These are phyloP conservation scores for Siphlonurus alternatus DNA, from an alignment of 2,888 invertebrate genomes.

Conservation along the genomic window DNA sequence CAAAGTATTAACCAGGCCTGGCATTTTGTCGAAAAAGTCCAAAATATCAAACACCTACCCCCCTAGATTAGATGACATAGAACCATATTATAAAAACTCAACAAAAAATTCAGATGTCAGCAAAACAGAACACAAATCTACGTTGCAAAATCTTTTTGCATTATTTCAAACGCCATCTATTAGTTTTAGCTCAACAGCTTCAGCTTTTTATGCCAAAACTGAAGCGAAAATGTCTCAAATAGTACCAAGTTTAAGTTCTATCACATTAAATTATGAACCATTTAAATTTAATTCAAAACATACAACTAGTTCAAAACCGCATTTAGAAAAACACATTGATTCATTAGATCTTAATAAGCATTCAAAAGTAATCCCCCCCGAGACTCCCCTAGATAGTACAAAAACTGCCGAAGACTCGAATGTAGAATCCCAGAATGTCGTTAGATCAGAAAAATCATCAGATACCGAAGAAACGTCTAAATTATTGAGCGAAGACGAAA, in stretches of 20 bases:
- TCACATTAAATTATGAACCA: neutral
- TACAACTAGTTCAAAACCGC: neutral
- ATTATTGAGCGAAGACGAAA: neutral
- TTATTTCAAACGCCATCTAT: neutral
- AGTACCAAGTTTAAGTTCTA: neutral
- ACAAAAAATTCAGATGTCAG: neutral
- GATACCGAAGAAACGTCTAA: neutral
- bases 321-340: too few species aligned
- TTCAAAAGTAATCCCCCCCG: too few species aligned
- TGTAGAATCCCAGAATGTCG: too few species aligned
- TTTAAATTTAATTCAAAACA: neutral
- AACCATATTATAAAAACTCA: neutral
- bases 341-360: too few species aligned
- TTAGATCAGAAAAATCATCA: too few species aligned
- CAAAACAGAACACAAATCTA: neutral
- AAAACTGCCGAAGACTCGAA: too few species aligned
- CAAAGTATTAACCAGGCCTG: neutral
- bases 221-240: slow-evolving; percentile 2
- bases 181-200: neutral
- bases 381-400: slow-evolving; percentile 3
- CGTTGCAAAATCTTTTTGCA: neutral
- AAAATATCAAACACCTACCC: neutral
- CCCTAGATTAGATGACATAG: neutral
- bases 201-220: slow-evolving; percentile 2
- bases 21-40: neutral